These are phyloP conservation scores for Sclerodermus sp. DNA, from an alignment of 2,888 invertebrate species.

Conservation along the genomic window DNA sequence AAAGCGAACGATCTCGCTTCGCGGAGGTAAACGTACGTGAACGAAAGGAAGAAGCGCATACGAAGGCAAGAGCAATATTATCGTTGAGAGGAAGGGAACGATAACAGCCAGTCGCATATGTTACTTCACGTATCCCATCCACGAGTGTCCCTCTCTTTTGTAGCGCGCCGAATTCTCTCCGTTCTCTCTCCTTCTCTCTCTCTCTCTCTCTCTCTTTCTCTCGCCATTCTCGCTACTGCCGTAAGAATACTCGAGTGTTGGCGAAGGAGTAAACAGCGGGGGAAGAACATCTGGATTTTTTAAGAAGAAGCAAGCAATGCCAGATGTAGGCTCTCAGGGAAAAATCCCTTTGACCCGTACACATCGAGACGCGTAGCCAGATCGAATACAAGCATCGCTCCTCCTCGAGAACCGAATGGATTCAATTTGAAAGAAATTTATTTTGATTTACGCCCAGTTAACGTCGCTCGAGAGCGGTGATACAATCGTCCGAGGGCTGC, in stretches of 20 bases:
- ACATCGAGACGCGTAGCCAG: too few relatives aligned
- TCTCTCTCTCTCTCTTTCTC: neutral
- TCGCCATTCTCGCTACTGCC: too few relatives aligned
- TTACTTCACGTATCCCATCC: conserved; percentile 21
- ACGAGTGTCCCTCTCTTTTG: conserved; percentile 15
- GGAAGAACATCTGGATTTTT: neutral
- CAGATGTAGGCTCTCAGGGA: too few relatives aligned
- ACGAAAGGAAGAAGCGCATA: conserved; percentile 23
- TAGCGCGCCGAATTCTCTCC: conserved; percentile 16
- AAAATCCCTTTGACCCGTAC: too few relatives aligned
- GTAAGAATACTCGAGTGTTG: neutral
- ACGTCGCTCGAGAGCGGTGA: neutral
- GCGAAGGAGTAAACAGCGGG: neutral
- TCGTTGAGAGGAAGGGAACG: conserved; percentile 46
- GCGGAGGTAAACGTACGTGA: conserved; percentile 17
- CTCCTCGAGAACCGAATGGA: too few relatives aligned
- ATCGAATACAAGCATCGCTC: too few relatives aligned
- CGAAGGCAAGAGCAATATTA: conserved; percentile 43
- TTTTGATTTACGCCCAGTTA: neutral
- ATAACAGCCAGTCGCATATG: conserved; percentile 45
- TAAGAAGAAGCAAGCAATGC: neutral
- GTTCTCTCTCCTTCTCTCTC: neutral
- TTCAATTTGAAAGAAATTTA: too few relatives aligned
- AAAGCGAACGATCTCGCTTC: too few relatives aligned
- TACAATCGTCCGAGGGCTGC: neutral